A percentile compares a stretch with the other conserved stretches of the same genome.
Evolutionary conservation across 1,140 invertebrate species (phyloP).

Genomic region (Drosophila setifemur): DNA sequence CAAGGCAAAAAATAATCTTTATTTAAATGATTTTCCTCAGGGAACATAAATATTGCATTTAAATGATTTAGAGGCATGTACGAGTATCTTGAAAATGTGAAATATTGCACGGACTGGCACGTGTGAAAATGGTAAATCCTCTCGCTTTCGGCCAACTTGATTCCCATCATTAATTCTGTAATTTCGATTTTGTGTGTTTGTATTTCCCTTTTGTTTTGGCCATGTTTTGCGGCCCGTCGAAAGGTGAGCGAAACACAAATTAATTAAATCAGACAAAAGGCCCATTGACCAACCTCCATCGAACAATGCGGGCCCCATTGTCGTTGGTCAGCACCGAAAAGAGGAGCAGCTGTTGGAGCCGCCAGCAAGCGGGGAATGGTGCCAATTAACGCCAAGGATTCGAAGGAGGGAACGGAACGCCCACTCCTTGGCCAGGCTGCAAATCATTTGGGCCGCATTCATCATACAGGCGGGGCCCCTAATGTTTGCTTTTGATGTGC

Average conservation of each 20-base stretch:
- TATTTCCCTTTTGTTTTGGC: conserved; percentile 21
- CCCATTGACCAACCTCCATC: conserved; percentile 8
- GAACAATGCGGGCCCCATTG: conserved; percentile 29
- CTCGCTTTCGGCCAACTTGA: neutral
- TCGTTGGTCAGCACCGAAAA: conserved; percentile 19
- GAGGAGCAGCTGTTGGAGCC: conserved; percentile 45
- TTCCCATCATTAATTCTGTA: conserved; percentile 34
- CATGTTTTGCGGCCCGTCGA: conserved; percentile 19
- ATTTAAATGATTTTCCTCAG: too few relatives aligned
- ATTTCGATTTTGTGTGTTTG: conserved; percentile 26
- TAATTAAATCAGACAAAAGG: conserved; percentile 72
- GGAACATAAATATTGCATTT: too few relatives aligned
- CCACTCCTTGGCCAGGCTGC: conserved; percentile 23
- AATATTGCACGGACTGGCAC: too few relatives aligned
- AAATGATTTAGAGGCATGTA: too few relatives aligned
- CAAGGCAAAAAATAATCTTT: too few relatives aligned
- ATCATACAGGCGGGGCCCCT: conserved; percentile 61
- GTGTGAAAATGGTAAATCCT: neutral
- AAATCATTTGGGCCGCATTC: conserved; percentile 77
- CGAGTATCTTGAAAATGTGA: too few relatives aligned
- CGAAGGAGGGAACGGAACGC: neutral
- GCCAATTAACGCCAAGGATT: conserved; percentile 57
- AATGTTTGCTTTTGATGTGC: conserved; percentile 76
- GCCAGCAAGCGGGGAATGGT: conserved; percentile 31
- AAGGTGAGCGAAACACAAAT: conserved; percentile 75